Percentiles rank a stretch among this genome's conserved stretches.
These are phyloP conservation scores for Cephalotes varians DNA, from an alignment of 2,888 invertebrate genomes.

Conservation along the genomic window DNA sequence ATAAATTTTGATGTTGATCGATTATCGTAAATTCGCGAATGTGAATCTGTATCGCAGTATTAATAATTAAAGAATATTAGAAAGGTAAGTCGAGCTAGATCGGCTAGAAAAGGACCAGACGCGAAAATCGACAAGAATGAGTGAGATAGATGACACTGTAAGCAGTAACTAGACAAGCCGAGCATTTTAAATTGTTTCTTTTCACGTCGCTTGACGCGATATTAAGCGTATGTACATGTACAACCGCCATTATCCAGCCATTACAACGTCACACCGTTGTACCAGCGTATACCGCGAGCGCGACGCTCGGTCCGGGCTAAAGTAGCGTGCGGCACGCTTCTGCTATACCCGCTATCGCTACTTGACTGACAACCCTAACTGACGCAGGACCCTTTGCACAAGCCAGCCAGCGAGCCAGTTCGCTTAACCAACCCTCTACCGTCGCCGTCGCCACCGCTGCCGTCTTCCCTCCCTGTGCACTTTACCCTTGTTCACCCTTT, in stretches of 20 bases:
- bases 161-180: slow-evolving; percentile 56
- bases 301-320: slow-evolving; percentile 50
- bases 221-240: slow-evolving; percentile 72
- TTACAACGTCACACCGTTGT: slow-evolving; percentile 76
- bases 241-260: slow-evolving; percentile 76
- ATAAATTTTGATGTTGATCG: neutral
- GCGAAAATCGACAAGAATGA: slow-evolving; percentile 10
- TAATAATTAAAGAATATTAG: neutral
- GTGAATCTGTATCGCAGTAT: neutral
- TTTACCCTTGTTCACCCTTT: slow-evolving; percentile 27
- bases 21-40: neutral
- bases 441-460: neutral
- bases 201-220: slow-evolving; percentile 73
- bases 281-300: slow-evolving; percentile 52
- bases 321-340: slow-evolving; percentile 80
- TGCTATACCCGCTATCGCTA: slow-evolving; percentile 68
- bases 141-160: neutral
- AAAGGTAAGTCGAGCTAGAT: slow-evolving; percentile 14
- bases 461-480: slow-evolving; percentile 14
- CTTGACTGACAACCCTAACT: slow-evolving; percentile 79
- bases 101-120: neutral
- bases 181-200: slow-evolving; percentile 73
- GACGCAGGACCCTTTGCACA: slow-evolving; percentile 58
- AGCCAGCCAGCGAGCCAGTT: slow-evolving; percentile 22
- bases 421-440: slow-evolving; percentile 26